phyloP scores from a whole-genome alignment of 2,797 vertebrate species.

The Microtus agrestis region DNA sequence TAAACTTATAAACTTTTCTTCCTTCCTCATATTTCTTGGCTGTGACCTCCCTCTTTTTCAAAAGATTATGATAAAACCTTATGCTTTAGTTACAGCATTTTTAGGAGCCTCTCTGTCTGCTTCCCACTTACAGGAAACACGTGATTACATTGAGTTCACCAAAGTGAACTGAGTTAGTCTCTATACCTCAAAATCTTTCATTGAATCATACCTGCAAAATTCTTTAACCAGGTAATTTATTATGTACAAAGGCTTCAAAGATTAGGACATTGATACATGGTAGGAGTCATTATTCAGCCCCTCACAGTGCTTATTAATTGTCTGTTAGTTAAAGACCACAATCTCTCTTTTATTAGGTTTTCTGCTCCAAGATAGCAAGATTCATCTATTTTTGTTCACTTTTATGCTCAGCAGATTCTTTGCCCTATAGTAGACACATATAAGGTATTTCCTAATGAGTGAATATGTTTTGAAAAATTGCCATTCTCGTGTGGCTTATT shows the following conservation, averaged over 20 bases:
- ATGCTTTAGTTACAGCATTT: not conserved
- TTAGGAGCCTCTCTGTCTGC: not conserved
- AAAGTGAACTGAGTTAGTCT: not conserved
- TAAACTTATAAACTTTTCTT: not conserved
- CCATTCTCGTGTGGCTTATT: not conserved
- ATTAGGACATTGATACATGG: not conserved
- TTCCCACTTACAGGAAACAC: not conserved
- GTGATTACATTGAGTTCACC: not conserved
- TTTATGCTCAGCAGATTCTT: not conserved
- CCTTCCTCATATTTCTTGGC: not conserved
- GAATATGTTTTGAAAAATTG: conserved; percentile 6
- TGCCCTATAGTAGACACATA: conserved; percentile 15
- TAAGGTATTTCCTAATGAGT: not conserved
- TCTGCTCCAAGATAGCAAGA: not conserved
- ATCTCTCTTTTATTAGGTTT: conserved; percentile 34
- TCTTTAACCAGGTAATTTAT: conserved; percentile 17
- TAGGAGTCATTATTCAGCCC: not conserved
- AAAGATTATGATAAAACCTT: not conserved
- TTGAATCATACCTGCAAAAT: conserved; percentile 9
- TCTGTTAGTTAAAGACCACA: not conserved
- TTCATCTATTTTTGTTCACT: conserved; percentile 1
- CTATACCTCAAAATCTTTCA: not conserved
- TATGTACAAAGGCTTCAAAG: not conserved
- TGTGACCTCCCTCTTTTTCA: not conserved
- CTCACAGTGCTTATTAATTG: not conserved